phyloP scores from a whole-genome alignment of 1,140 invertebrate genomes.

The Brachionus manjavacas region DNA sequence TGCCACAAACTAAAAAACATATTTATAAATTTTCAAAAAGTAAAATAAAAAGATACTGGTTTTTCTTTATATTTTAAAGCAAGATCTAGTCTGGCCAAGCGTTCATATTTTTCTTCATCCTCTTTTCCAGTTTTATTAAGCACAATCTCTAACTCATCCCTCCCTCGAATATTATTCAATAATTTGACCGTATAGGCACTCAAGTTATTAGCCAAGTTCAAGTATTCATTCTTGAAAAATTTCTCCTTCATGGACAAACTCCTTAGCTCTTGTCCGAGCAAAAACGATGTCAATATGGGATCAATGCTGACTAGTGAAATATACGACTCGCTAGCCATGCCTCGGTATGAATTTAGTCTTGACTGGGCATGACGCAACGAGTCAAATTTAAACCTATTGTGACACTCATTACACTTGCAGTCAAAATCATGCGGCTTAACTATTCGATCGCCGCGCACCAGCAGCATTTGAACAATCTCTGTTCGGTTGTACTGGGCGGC shows the following conservation, averaged over 20 bases:
- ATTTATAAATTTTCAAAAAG: not conserved
- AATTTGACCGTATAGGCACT: conserved; percentile 55
- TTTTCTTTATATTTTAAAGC: conserved; percentile 56
- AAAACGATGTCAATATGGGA: conserved; percentile 65
- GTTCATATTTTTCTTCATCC: conserved; percentile 49
- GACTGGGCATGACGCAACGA: conserved; percentile 49
- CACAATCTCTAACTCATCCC: conserved; percentile 54
- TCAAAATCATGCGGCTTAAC: conserved; percentile 62
- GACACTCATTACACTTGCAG: conserved; percentile 62
- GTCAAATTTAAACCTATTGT: conserved; percentile 57
- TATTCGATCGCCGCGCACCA: conserved; percentile 54
- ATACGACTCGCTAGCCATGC: conserved; percentile 59
- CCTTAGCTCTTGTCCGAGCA: conserved; percentile 61
- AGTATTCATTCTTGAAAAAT: conserved; percentile 57
- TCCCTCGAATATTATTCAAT: conserved; percentile 53
- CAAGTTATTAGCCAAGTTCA: conserved; percentile 60
- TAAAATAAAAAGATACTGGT: not conserved
- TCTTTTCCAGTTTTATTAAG: conserved; percentile 51
- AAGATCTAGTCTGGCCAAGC: conserved; percentile 53
- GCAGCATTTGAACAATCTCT: conserved; percentile 51
- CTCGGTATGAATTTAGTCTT: conserved; percentile 54
- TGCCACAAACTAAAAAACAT: conserved; percentile 43
- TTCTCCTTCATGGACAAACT: conserved; percentile 39
- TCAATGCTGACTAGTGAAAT: conserved; percentile 65
- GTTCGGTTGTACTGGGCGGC: conserved; percentile 52